Base-by-base conservation (phyloP, 2,888 invertebrate species). In the Sceliomorpha sp. region DNA sequence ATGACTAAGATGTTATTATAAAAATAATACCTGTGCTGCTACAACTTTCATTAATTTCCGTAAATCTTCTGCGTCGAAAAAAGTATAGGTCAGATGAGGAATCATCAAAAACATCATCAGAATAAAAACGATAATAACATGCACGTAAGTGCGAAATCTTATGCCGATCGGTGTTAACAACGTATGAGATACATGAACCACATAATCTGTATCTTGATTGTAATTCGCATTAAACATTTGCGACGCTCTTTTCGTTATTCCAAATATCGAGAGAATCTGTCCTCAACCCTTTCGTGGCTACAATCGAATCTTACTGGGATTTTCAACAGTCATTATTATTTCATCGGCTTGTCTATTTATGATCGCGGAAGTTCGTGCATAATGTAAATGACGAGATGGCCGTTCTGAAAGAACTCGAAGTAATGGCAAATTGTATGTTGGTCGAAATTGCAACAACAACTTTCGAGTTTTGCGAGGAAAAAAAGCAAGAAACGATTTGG, bases 51-150 rank as follows among this genome's bases (percentile, higher is more conserved):
- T 86, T 9, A 82, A 70, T 13, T 75, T 79, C 3, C 69, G 77
- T n/a, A 85, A 73, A 48, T 86, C 76, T 26, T 85, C 83, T 8
- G 81, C 81, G 17, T 83, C 83, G 50, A 82, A 80, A 27, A 76
- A 84, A 0, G 85, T 85, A 39, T 74, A 84, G 1, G 78, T 82
- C 0, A 82, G 72, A 42, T 86, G 85, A 0, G 86, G 86, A 6
- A 78, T 26, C 9, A 85, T 58, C 0, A 86, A 58, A 32, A 80
- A 85, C 1, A 81, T 73, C 83, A 86, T 85, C 36, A 83, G 29
- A n/a, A 66, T 39, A 40, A 85, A 86, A 0, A 82, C 70, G 0
- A 76, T 4, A 0, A 66, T 37, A 2, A 78, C 78, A 31, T 84
- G 84, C 0, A 76, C 3, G 14, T 58, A 70, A 4, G 72, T 70